Evolutionary conservation across 1,140 invertebrate species (phyloP).

Genomic region (Sinonovacula constricta): DNA sequence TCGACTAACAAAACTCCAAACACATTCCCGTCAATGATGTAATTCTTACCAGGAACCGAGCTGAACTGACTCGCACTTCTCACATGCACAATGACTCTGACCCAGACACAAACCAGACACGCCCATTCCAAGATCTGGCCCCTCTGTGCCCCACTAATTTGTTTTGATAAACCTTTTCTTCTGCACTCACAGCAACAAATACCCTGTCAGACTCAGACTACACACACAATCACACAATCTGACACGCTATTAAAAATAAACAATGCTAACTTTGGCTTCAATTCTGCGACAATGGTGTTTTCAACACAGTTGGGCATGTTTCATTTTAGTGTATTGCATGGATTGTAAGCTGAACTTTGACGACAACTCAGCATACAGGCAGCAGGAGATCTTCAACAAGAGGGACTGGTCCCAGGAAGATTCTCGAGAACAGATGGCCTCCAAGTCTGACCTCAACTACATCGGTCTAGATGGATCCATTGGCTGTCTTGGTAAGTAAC

Average conservation of each 20-base stretch:
- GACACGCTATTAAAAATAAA: background rate
- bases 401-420: slow-evolving; percentile 81
- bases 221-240: too few species aligned
- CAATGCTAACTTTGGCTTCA: background rate
- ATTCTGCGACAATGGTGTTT: background rate
- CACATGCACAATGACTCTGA: background rate
- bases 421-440: slow-evolving; percentile 93
- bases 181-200: too few species aligned
- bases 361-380: slow-evolving; percentile 97
- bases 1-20: too few species aligned
- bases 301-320: background rate
- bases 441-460: slow-evolving; percentile 95
- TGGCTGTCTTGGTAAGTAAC: slow-evolving; percentile 81
- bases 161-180: too few species aligned
- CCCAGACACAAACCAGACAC: background rate
- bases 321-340: slow-evolving; percentile 87
- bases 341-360: slow-evolving; percentile 99
- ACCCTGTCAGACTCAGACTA: background rate
- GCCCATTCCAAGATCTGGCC: too few species aligned
- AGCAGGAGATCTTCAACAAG: slow-evolving; percentile 83
- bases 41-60: too few species aligned
- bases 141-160: too few species aligned
- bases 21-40: too few species aligned
- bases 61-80: too few species aligned
- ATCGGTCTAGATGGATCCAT: slow-evolving; percentile 99